Base-by-base conservation (phyloP, 2,888 invertebrate species). In the Strigamia crassipes region DNA sequence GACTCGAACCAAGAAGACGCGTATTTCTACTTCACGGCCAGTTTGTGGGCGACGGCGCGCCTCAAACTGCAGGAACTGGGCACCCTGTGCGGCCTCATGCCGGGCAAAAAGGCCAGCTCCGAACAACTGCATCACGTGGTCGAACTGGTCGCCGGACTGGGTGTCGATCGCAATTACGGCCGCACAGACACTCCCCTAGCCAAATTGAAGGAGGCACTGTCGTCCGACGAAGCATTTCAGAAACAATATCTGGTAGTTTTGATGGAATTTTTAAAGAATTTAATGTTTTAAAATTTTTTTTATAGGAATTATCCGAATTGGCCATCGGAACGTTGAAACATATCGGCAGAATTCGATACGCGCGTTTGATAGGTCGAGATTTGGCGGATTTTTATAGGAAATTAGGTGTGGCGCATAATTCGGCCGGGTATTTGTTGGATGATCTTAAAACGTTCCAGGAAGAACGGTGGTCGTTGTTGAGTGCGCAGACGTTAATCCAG, bases 301-400 rank as follows among this genome's bases (percentile, higher is more conserved):
- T 85, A 77, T 84, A 92, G 90, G 97, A 97, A 88, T 88, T 97
- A 83, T 95, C 96, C 0, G 98, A 98, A 87, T 88, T 97, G 84
- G 96, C 97, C 0, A 96, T 97, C 92, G 96, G 97, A 81, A 97
- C 97, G 0, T 97, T 95, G 87, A 98, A 98, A 86, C 97, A 97
- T 89, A 96, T 97, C 84, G 93, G 94, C 0, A 90, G 94, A 83
- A 89, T 92, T 85, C 91, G 96, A 84, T 96, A 94, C 81, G 97
- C 97, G 0, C 91, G 96, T 66, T 90, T 94, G 78, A 94, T 97
- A 82, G 97, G 97, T 0, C 91, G 94, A 56, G 95, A 97, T 86
- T 89, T 98, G 79, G 96, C 97, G 0, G 92, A 93, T 34, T 97
- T 97, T 87, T 97, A 98, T 88, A 92, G 89, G 87, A 87, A 87